phyloP scores from a whole-genome alignment of 2,888 invertebrate genomes.

The Oasisia sp. region DNA sequence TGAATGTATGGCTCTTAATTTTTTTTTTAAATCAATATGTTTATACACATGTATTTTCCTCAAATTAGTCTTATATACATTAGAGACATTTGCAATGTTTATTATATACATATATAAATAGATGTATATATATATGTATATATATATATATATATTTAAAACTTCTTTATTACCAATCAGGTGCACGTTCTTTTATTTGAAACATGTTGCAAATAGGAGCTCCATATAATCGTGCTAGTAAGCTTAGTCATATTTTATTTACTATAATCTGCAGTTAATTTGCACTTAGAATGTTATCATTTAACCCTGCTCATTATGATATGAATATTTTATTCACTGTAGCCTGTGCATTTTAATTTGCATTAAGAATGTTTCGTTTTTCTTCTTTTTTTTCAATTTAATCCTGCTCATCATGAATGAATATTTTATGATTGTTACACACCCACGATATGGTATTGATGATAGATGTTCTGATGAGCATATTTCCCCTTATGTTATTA shows the following conservation, averaged over 20 bases:
- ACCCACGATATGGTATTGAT: not conserved
- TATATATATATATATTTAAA: no score
- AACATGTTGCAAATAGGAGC: not conserved
- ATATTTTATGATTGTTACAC: not conserved
- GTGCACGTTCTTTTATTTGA: no score
- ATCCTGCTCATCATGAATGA: not conserved
- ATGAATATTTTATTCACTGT: not conserved
- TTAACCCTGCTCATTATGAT: not conserved
- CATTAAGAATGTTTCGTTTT: not conserved
- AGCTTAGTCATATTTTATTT: not conserved
- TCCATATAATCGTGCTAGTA: not conserved
- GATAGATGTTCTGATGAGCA: no score
- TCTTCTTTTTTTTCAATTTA: not conserved
- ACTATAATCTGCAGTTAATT: not conserved
- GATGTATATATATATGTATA: no score
- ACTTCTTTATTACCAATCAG: no score
- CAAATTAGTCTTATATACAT: no score
- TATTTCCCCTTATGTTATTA: no score
- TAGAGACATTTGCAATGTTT: no score
- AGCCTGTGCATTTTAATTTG: not conserved
- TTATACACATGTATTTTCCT: no score
- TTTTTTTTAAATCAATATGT: no score
- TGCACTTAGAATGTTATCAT: not conserved
- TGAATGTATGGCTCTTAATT: no score
- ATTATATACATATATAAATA: no score